These are phyloP conservation scores for Papilio dardanus DNA, from an alignment of 1,140 invertebrate genomes.

Conservation along the genomic window DNA sequence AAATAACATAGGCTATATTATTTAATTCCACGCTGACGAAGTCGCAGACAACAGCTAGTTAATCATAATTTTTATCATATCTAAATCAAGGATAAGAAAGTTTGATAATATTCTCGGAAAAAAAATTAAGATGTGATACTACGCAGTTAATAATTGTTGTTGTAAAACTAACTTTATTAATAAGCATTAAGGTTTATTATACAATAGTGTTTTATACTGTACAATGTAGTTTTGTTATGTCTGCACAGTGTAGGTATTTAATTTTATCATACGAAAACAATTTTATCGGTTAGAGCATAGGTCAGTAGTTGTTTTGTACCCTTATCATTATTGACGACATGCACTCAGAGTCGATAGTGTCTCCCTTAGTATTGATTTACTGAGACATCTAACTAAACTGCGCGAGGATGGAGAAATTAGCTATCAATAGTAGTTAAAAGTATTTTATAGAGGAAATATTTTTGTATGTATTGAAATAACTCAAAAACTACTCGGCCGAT, in stretches of 20 bases:
- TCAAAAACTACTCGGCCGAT: too few species aligned
- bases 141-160: neutral
- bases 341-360: neutral
- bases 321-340: neutral
- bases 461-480: too few species aligned
- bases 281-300: constrained; percentile 18
- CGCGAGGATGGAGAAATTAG: too few species aligned
- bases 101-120: neutral
- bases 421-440: too few species aligned
- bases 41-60: too few species aligned
- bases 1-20: too few species aligned
- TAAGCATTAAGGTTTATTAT: neutral
- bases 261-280: neutral
- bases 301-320: constrained; percentile 9
- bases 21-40: too few species aligned
- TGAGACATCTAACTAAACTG: too few species aligned
- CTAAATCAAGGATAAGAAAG: neutral
- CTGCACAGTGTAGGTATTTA: neutral
- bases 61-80: too few species aligned
- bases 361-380: neutral
- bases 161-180: neutral
- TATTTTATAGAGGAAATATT: too few species aligned
- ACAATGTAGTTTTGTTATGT: constrained; percentile 11
- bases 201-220: neutral
- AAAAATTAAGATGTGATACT: neutral